Percentiles rank a stretch among this genome's conserved stretches.
Evolutionary conservation across 2,113 vertebrate species (phyloP).

Genomic region (Neogobius melanostomus): DNA sequence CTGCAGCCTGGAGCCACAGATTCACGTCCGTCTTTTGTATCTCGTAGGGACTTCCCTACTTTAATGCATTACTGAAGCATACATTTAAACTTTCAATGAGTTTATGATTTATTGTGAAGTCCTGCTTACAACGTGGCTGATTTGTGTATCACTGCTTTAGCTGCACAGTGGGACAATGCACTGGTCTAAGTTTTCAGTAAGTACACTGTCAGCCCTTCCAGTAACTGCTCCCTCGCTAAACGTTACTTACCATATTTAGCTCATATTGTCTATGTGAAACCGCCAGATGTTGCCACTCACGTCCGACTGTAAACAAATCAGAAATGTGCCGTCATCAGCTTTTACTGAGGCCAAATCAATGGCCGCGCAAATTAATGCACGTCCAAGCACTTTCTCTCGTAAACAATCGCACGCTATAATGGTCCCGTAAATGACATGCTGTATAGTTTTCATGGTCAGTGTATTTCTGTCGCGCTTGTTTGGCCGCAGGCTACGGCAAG

Average conservation of each 20-base stretch:
- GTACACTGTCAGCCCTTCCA: slow-evolving; percentile 65
- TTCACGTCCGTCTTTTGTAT: too few relatives aligned
- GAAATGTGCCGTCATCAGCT: slow-evolving; percentile 11
- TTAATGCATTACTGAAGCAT: too few relatives aligned
- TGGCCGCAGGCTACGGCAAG: slow-evolving; percentile 71
- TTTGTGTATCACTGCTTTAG: slow-evolving; percentile 22
- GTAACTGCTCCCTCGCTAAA: slow-evolving; percentile 71
- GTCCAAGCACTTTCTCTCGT: slow-evolving; percentile 28
- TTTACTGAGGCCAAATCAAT: slow-evolving; percentile 14
- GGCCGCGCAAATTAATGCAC: slow-evolving; percentile 13
- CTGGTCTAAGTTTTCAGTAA: slow-evolving; percentile 77
- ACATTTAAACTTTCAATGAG: too few relatives aligned
- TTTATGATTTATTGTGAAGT: too few relatives aligned
- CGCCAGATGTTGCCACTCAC: slow-evolving; percentile 46
- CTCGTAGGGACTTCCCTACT: too few relatives aligned
- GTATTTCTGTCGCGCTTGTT: slow-evolving; percentile 71
- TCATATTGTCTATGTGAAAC: slow-evolving; percentile 74
- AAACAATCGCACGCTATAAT: slow-evolving; percentile 46
- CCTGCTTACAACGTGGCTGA: too few relatives aligned
- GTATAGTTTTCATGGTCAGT: slow-evolving; percentile 47
- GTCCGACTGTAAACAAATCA: slow-evolving; percentile 40
- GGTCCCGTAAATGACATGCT: slow-evolving; percentile 61
- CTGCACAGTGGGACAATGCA: slow-evolving; percentile 62
- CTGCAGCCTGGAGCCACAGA: too few relatives aligned
- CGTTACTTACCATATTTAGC: slow-evolving; percentile 77